These are phyloP conservation scores for Balearica regulorum DNA, from an alignment of 2,797 vertebrate genomes.

Conservation along the genomic window DNA sequence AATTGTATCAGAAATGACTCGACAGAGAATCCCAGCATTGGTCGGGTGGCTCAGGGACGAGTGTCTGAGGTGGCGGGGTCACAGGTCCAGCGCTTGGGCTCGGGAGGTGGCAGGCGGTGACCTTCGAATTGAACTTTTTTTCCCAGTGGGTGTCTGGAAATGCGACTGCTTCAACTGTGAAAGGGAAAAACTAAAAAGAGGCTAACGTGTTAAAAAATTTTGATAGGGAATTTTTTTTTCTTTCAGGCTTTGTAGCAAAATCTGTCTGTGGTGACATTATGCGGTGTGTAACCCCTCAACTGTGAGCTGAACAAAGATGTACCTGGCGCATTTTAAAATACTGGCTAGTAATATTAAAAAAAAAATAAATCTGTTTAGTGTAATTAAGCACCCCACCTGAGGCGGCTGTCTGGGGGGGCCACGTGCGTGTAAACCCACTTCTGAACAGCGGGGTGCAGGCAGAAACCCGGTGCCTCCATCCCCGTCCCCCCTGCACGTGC, in stretches of 20 bases:
- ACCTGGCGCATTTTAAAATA: not conserved
- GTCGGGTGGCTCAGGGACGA: not conserved
- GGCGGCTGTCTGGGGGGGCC: not conserved
- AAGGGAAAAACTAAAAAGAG: not conserved
- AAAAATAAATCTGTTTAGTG: not conserved
- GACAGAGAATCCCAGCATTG: not conserved
- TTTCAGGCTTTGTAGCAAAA: not conserved
- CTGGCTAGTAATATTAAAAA: not conserved
- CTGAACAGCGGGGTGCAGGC: not conserved
- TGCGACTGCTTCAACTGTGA: not conserved
- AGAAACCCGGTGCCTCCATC: not conserved
- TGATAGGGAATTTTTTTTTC: not conserved
- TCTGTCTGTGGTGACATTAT: not conserved
- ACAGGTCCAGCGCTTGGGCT: not conserved
- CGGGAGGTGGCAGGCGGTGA: not conserved
- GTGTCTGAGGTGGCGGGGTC: not conserved
- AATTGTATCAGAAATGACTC: not conserved
- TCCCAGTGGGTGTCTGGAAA: not conserved
- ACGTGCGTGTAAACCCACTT: fast-evolving
- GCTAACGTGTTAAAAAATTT: not conserved
- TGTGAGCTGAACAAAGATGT: not conserved
- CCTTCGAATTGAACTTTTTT: not conserved
- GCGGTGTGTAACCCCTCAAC: not conserved
- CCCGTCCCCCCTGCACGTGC: not conserved
- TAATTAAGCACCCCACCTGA: not conserved